phyloP scores from a whole-genome alignment of 2,888 invertebrate species.

The Mythimna impura region DNA sequence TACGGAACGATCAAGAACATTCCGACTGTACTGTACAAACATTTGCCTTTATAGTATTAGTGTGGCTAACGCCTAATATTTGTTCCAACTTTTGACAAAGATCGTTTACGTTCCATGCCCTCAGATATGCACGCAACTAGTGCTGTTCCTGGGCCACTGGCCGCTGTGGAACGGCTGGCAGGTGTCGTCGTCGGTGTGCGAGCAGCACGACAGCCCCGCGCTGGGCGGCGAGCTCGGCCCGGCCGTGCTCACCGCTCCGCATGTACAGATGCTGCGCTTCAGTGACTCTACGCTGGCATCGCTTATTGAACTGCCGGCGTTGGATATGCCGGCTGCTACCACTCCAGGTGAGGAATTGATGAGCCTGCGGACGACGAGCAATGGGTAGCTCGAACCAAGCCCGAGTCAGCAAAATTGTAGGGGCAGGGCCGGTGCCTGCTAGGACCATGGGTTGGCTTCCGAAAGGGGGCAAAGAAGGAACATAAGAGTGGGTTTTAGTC shows the following conservation, averaged over 20 bases:
- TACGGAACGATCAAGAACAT: no score
- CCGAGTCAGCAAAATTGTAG: no score
- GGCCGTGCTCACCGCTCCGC: slow-evolving; percentile 95
- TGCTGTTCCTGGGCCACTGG: slow-evolving; percentile 98
- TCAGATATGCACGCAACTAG: slow-evolving; percentile 95
- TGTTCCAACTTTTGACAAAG: no score
- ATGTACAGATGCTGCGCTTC: slow-evolving; percentile 96
- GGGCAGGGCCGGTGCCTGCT: no score
- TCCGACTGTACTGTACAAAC: no score
- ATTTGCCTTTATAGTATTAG: no score
- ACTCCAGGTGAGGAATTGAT: slow-evolving; percentile 37
- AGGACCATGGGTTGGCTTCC: no score
- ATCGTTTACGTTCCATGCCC: no score
- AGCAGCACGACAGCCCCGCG: slow-evolving; percentile 95
- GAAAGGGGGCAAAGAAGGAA: no score
- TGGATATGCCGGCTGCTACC: slow-evolving; percentile 92
- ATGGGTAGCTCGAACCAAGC: no score
- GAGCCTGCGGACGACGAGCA: background rate
- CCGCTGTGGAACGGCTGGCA: slow-evolving; percentile 97
- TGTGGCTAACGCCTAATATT: no score
- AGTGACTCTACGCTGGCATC: slow-evolving; percentile 96
- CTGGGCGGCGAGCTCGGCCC: slow-evolving; percentile 94
- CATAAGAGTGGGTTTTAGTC: no score
- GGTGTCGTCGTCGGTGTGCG: slow-evolving; percentile 96
- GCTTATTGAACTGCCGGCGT: slow-evolving; percentile 96